Evolutionary conservation across 1,140 invertebrate genomes (phyloP), one percentile per base, ranked within the genome.

Genomic region (Yoshiicerus persimilis): DNA sequence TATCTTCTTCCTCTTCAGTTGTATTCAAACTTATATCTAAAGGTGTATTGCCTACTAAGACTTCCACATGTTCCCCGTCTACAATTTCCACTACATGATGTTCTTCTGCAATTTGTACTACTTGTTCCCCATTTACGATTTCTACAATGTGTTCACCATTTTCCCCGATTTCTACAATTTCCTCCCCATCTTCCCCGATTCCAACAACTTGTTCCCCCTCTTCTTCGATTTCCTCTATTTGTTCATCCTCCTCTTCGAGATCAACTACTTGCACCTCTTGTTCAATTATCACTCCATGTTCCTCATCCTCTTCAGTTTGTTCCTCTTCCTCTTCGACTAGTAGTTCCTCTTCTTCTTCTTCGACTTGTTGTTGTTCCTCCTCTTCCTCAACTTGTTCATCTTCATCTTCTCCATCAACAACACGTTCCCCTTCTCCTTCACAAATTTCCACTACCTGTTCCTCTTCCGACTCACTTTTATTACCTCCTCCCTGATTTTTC

Each of bases 311-410:
- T 0, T 56, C 47, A n/a, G 47, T 56, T 3, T 27, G 30, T 47
- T 83, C 86, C 25, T 85, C 87, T 8, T 84, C 86, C 9, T 89
- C 88, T 3, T 87, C 86, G 11, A 84, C 88, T 0, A 70, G 75
- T n/a, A 20, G 23, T 77, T 0, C 27, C 11, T 34, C 32, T 16
- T 77, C 27, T 4, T 27, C 25, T 77, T n/a, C 70, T 70, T 70
- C 66, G 11, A 47, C 41, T 30, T 30, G 25, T 27, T 30, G 47
- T 0, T n/a, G 16, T n/a, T 56, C 47, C n/a, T 56, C 47, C 10
- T 27, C 41, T 47, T 83, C 86, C 25, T 39, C 64, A 2, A 70
- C 64, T 3, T 16, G 25, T 70, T 70, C 64, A 9, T 85, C 62
- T 1, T 84, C 87, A 13, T 85, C 87, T 8, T 84, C 86, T 20